Base-by-base conservation (phyloP, 2,797 vertebrate genomes). In the Leptatherina wallacei region DNA sequence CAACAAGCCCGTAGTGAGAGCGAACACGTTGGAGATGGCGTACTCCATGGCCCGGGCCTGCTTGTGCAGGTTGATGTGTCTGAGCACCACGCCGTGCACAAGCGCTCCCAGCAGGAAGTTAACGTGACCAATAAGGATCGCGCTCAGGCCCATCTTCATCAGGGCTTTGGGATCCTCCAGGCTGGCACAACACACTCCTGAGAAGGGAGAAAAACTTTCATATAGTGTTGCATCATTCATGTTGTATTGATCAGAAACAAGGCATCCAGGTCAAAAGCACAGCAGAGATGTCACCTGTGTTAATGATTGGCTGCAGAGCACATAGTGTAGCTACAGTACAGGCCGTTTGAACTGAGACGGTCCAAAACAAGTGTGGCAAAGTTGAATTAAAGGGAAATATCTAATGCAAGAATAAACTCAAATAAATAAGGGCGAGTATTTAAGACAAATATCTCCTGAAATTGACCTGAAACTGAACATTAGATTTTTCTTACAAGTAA, bases 71-170 rank as follows among this genome's bases (percentile, higher is more conserved):
- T 81, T 85, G 77, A 97, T 91, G 16, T 97, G 95, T 62, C 96
- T 89, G 70, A 99, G 95, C 70, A 97, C 94, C 0, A 94, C 95
- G 33, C 98, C 96, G 0, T 98, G 97, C n/a, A 98, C 92, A 8
- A 98, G 87, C 0, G 96, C 94, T 0, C 93, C 94, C 0, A 94
- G 47, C 69, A 99, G 91, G 93, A 99, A 98, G 89, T 94, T 97
- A 10, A 98, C 78, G 10, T 99, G 97, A 3, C 97, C 96, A 0
- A 95, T 24, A 42, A 98, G 92, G 66, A 98, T 93, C 89, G 96
- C 86, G 86, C 95, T 90, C 67, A 99, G 94, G 0, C 97, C 97
- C 0, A 95, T 95, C 90, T 96, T 98, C 98, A 97, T 98, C 83
- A 99, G 89, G 73, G 90, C 75, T 80, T 88, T 92, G 63, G 91